Evolutionary conservation across 2,888 invertebrate genomes (phyloP).

Genomic region (Microplitis manilae): DNA sequence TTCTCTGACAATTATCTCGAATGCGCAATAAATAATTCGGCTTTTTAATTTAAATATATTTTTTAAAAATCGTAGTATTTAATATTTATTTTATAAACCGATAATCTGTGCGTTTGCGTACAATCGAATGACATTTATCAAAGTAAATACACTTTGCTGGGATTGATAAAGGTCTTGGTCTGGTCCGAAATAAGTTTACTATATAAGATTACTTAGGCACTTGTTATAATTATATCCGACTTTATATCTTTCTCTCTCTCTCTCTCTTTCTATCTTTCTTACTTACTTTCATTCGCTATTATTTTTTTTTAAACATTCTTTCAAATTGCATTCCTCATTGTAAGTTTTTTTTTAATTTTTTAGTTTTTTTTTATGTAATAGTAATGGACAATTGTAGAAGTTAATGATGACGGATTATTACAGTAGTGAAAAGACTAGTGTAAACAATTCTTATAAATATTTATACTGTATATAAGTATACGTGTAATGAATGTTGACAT

Average conservation of each 20-base stretch:
- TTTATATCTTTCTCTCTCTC: constrained; percentile 60
- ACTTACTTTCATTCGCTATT: not conserved
- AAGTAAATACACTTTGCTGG: constrained; percentile 39
- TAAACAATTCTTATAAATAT: constrained; percentile 28
- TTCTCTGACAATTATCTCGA: constrained; percentile 4
- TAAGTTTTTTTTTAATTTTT: constrained; percentile 9
- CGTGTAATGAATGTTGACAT: constrained; percentile 9
- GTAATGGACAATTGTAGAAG: constrained; percentile 42
- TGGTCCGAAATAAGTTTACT: constrained; percentile 70
- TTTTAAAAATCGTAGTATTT: not conserved
- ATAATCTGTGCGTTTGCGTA: constrained; percentile 28
- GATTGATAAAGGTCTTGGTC: constrained; percentile 68
- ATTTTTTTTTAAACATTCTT: not conserved
- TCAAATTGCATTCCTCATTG: not conserved
- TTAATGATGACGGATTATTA: constrained; percentile 34
- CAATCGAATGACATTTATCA: constrained; percentile 28
- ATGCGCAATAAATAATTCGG: constrained; percentile 3
- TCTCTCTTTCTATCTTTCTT: not conserved
- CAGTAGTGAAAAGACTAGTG: constrained; percentile 29
- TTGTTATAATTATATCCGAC: constrained; percentile 64
- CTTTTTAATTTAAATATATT: not conserved
- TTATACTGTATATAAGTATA: constrained; percentile 12
- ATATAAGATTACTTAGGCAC: constrained; percentile 69
- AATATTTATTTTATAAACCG: not conserved
- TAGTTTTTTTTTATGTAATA: constrained; percentile 21